phyloP scores from a whole-genome alignment of 2,797 vertebrate species.

The Ptychadena robeensis region DNA sequence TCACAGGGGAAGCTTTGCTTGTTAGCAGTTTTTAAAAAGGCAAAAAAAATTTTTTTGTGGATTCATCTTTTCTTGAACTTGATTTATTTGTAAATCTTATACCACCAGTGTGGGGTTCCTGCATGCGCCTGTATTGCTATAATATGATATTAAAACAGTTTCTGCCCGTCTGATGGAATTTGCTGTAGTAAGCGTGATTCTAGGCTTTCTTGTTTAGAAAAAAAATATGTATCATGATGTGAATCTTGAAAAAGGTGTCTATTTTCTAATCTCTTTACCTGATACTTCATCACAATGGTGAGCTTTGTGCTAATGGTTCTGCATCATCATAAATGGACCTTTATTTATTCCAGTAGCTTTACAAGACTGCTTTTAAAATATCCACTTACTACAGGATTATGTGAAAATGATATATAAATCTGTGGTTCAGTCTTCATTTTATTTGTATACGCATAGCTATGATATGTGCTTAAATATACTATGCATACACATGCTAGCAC shows the following conservation, averaged over 20 bases:
- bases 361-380: background rate
- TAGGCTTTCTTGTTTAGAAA: conserved; percentile 57
- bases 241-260: conserved; percentile 43
- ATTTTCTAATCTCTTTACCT: conserved; percentile 36
- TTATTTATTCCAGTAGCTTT: conserved; percentile 1
- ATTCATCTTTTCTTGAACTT: conserved; percentile 44
- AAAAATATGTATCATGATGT: conserved; percentile 26
- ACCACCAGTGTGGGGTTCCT: background rate
- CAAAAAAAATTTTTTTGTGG: conserved; percentile 16
- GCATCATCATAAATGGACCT: conserved; percentile 25
- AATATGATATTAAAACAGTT: conserved; percentile 10
- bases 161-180: conserved; percentile 60
- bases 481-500: background rate
- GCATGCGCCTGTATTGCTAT: background rate
- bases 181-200: conserved; percentile 14
- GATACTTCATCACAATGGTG: conserved; percentile 43
- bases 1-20: conserved; percentile 17
- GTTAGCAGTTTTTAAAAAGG: conserved; percentile 12
- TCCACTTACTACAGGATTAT: background rate
- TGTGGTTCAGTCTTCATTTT: background rate
- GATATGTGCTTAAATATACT: background rate
- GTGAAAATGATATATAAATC: background rate
- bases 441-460: background rate
- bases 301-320: conserved; percentile 37
- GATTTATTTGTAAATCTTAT: too few relatives aligned